These are phyloP conservation scores for Entomobrya proxima DNA, from an alignment of 2,888 invertebrate species.

Conservation along the genomic window DNA sequence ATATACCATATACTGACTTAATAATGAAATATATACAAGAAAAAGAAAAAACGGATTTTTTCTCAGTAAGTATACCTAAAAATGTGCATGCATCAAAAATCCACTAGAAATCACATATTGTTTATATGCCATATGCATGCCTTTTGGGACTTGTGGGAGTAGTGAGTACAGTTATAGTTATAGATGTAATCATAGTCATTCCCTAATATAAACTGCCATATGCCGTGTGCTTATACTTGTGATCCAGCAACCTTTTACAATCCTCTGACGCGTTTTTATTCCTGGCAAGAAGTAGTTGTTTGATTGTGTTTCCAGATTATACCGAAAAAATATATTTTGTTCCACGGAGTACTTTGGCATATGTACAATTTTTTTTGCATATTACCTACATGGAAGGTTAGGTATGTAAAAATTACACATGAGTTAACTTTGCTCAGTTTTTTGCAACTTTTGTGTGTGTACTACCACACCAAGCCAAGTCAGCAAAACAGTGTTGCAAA, in stretches of 20 bases:
- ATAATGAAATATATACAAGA: too few relatives aligned
- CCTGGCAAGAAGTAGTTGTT: background rate
- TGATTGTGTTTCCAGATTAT: background rate
- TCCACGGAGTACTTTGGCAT: background rate
- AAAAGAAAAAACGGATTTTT: background rate
- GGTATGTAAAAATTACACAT: too few relatives aligned
- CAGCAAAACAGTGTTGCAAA: background rate
- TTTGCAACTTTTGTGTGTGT: conserved; percentile 3
- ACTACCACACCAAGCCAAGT: background rate
- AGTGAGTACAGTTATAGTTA: background rate
- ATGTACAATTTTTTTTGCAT: conserved; percentile 12
- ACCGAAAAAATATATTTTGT: too few relatives aligned
- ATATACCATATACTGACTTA: too few relatives aligned
- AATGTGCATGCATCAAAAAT: conserved; percentile 1
- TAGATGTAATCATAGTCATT: conserved; percentile 48
- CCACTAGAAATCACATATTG: background rate
- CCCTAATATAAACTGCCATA: conserved; percentile 4
- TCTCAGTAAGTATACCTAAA: background rate
- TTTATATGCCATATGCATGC: too few relatives aligned
- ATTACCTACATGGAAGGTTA: too few relatives aligned
- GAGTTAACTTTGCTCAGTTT: background rate
- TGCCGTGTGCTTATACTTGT: background rate
- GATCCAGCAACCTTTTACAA: background rate
- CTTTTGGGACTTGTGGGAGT: background rate
- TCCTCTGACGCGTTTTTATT: background rate